phyloP scores from a whole-genome alignment of 1,140 invertebrate species.

The Lasioglossum albipes region DNA sequence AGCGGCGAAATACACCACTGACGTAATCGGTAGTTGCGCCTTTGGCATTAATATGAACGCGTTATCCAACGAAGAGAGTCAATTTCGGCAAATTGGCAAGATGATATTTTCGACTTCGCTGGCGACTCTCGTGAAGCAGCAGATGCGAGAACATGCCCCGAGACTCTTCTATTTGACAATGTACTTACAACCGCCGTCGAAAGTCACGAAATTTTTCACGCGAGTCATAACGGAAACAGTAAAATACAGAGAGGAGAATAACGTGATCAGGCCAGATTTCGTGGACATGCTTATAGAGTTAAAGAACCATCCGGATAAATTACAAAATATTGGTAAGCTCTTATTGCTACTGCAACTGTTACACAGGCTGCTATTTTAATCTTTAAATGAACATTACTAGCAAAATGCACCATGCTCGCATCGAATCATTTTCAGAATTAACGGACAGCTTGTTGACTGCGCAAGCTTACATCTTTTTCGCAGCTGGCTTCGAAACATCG shows the following conservation, averaged over 20 bases:
- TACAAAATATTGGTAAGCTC: slow-evolving; percentile 52
- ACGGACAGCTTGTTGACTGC: slow-evolving; percentile 64
- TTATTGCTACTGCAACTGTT: background rate
- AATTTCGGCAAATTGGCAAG: slow-evolving; percentile 75
- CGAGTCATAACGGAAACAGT: slow-evolving; percentile 77
- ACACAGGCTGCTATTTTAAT: too few species aligned
- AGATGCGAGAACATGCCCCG: slow-evolving; percentile 52
- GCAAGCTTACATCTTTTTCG: slow-evolving; percentile 75
- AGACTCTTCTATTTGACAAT: slow-evolving; percentile 56
- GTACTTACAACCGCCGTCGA: slow-evolving; percentile 43
- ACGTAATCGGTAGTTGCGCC: slow-evolving; percentile 77
- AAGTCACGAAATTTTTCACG: slow-evolving; percentile 78
- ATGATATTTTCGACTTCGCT: slow-evolving; percentile 69
- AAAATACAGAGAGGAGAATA: slow-evolving; percentile 77
- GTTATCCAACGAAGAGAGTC: slow-evolving; percentile 76
- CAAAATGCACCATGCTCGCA: background rate
- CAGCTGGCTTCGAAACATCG: slow-evolving; percentile 83
- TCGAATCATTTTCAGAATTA: slow-evolving; percentile 57
- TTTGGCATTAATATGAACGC: slow-evolving; percentile 76
- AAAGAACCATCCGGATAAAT: slow-evolving; percentile 59
- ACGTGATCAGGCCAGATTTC: slow-evolving; percentile 70
- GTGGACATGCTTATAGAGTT: slow-evolving; percentile 81
- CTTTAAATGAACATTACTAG: too few species aligned
- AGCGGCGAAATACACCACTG: slow-evolving; percentile 77
- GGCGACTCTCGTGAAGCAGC: slow-evolving; percentile 71